These are phyloP conservation scores for Cheilosia impressa DNA, from an alignment of 2,888 invertebrate genomes.

Conservation along the genomic window DNA sequence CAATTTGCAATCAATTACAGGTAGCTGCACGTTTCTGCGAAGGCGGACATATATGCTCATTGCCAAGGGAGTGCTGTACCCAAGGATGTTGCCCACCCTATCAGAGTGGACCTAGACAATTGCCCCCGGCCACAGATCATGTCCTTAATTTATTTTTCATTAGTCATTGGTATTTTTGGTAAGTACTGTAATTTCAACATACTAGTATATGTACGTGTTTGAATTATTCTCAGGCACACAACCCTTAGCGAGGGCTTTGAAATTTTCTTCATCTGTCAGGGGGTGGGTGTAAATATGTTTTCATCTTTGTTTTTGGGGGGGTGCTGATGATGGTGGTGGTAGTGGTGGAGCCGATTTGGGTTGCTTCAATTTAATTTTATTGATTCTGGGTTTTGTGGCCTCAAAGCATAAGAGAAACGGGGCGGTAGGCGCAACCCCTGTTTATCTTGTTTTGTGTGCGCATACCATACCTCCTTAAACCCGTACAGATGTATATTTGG, in stretches of 20 bases:
- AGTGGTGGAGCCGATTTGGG: conserved; percentile 31
- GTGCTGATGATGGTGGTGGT: not conserved
- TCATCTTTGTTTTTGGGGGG: conserved; percentile 26
- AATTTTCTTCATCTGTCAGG: not conserved
- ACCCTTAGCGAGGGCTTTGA: not conserved
- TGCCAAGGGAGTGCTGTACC: conserved; percentile 91
- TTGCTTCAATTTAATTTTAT: conserved; percentile 71
- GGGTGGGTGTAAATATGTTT: conserved; percentile 40
- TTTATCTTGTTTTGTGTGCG: conserved; percentile 39
- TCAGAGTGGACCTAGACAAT: conserved; percentile 83
- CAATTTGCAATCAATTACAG: conserved; percentile 80
- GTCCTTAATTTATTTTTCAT: conserved; percentile 88
- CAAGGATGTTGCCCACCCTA: conserved; percentile 86
- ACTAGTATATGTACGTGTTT: conserved; percentile 39
- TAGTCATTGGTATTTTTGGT: conserved; percentile 89
- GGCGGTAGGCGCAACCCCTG: conserved; percentile 12
- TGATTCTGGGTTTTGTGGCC: conserved; percentile 56
- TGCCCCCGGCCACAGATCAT: conserved; percentile 85
- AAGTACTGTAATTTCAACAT: conserved; percentile 77
- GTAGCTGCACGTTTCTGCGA: conserved; percentile 86
- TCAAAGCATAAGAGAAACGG: conserved; percentile 18
- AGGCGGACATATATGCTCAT: conserved; percentile 88
- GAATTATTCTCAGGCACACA: conserved; percentile 7
- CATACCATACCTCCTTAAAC: conserved; percentile 1
- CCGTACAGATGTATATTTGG: conserved; percentile 1